Percentiles rank a stretch among this genome's conserved stretches.
Conservation (phyloP, 2,888 invertebrate genomes). For the Nysson spinosus region DNA sequence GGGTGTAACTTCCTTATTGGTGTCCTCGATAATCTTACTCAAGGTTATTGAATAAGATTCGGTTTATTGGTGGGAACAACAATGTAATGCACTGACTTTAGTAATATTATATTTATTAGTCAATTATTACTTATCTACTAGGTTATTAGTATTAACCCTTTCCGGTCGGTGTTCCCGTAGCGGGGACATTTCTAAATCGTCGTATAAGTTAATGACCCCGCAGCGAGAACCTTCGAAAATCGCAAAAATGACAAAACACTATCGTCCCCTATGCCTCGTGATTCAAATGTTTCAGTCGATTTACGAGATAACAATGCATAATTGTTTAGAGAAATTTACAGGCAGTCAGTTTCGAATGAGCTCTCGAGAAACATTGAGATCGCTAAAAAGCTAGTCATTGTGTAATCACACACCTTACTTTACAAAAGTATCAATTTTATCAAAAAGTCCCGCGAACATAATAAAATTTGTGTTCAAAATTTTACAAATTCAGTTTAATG, state of each 20-base stretch:
- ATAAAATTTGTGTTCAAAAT: slow-evolving; percentile 25
- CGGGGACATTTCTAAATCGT: too few relatives aligned
- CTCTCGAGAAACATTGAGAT: slow-evolving; percentile 28
- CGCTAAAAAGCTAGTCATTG: slow-evolving; percentile 19
- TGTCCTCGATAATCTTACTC: too few relatives aligned
- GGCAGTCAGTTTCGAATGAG: slow-evolving; percentile 23
- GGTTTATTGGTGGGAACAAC: too few relatives aligned
- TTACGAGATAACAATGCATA: slow-evolving; percentile 27
- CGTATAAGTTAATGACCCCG: too few relatives aligned
- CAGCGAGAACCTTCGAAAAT: slow-evolving; percentile 12
- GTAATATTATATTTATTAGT: too few relatives aligned
- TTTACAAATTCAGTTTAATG: slow-evolving; percentile 16
- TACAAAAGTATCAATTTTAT: too few relatives aligned
- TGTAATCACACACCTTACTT: slow-evolving; percentile 23
- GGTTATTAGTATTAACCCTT: too few relatives aligned
- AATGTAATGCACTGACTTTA: too few relatives aligned
- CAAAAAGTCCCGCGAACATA: slow-evolving; percentile 17
- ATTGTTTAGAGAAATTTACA: slow-evolving; percentile 19
- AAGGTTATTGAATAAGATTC: too few relatives aligned
- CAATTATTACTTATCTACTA: too few relatives aligned
- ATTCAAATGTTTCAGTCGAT: slow-evolving; percentile 23
- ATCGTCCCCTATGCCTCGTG: slow-evolving; percentile 22
- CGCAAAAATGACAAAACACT: slow-evolving; percentile 28
- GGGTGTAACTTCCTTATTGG: too few relatives aligned
- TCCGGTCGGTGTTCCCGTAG: too few relatives aligned